These are phyloP conservation scores for Centrocercus urophasianus DNA, from an alignment of 2,113 vertebrate species.

Conservation along the genomic window DNA sequence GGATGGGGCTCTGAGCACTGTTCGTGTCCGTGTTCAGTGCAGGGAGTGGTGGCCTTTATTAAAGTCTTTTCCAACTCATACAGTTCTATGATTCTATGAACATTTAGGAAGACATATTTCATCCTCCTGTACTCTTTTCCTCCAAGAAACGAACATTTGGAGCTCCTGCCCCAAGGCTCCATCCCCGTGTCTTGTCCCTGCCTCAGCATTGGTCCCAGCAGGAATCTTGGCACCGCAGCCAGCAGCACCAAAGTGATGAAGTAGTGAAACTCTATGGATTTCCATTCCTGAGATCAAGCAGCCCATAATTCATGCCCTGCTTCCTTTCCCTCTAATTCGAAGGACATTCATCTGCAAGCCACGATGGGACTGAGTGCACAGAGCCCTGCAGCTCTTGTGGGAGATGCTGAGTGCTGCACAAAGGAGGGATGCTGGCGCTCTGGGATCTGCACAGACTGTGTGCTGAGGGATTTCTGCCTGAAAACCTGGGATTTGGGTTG, in stretches of 20 bases:
- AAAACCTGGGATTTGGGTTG: not conserved
- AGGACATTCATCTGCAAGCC: fast-evolving
- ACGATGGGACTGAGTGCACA: not conserved
- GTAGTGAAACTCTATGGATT: not conserved
- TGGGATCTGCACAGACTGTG: not conserved
- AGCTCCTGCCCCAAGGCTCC: not conserved
- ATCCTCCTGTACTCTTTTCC: not conserved
- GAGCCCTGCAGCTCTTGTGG: not conserved
- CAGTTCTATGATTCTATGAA: no score
- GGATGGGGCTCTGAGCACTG: no score
- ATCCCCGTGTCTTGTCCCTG: not conserved
- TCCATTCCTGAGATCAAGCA: not conserved
- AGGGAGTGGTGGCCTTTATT: no score
- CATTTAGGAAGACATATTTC: not conserved
- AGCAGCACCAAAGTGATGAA: not conserved
- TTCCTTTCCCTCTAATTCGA: not conserved
- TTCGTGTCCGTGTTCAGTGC: no score
- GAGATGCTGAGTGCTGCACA: fast-evolving
- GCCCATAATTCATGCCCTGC: not conserved
- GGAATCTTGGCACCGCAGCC: fast-evolving
- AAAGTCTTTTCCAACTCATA: no score
- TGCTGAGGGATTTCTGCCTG: not conserved
- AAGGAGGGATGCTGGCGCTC: fast-evolving
- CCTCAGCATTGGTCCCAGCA: not conserved
- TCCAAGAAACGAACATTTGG: not conserved